Evolutionary conservation across 2,888 invertebrate species (phyloP), one percentile per base, ranked within the genome.

Genomic region (Metopia argyrocephala): DNA sequence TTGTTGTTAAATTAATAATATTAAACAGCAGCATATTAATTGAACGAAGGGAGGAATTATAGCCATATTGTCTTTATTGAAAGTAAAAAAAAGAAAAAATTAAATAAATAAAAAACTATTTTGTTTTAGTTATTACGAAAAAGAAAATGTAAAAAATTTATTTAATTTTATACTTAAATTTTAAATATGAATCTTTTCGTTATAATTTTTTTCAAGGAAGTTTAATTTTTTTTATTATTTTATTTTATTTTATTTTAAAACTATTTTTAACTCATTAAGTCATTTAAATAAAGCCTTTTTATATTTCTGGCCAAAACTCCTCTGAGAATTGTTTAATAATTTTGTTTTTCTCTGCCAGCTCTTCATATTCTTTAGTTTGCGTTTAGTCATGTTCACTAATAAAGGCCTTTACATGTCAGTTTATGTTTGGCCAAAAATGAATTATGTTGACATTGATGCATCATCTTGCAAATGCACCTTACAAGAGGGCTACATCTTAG

Each of bases 381-480:
- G 78, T 78, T 70, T 45, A 78, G 74, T 75, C 81, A 78, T 81
- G 81, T 56, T 66, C 74, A 78, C 78, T 78, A 75, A 78, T 78
- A 81, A 78, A 81, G 74, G 78, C 18, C 65, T 61, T 75, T 75
- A 70, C 74, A 75, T 66, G 74, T 69, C 74, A 79, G 52, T 57
- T 69, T 70, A 52, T 73, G 76, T 76, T 81, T 81, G 74, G 74
- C 75, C 66, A 62, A 66, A 81, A 81, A 81, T 78, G 81, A 81
- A 81, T 81, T 81, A 81, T 81, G 81, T 81, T 81, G 81, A 81
- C 81, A 81, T 78, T 81, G 81, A 81, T 81, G 81, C 70, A 81
- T 81, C 78, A 81, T 78, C 81, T 78, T 78, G 81, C 54, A 61
- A 54, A 56, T 70, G 66, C 54, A 73, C 20, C 66, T 61, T 61